Percentiles rank a stretch among this genome's conserved stretches.
These are phyloP conservation scores for Tortricodes alternella DNA, from an alignment of 2,888 invertebrate species.

Conservation along the genomic window DNA sequence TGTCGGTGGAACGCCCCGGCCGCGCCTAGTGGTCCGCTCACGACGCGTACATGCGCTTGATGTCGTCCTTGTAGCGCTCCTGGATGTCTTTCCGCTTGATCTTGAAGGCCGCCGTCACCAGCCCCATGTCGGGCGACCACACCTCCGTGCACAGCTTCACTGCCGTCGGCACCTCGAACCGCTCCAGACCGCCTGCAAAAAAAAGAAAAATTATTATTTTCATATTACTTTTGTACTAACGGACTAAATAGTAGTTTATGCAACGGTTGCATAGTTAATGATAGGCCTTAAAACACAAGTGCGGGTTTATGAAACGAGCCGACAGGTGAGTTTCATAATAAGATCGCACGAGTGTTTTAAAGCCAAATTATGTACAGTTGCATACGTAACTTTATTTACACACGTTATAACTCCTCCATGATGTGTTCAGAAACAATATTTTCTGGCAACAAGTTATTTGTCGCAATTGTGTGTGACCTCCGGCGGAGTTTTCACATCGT, in stretches of 20 bases:
- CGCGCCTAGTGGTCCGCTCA: conserved; percentile 73
- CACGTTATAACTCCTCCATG: too few relatives aligned
- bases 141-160: conserved; percentile 94
- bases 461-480: too few relatives aligned
- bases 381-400: too few relatives aligned
- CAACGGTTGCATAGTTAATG: too few relatives aligned
- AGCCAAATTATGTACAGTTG: too few relatives aligned
- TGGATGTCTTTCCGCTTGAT: conserved; percentile 98
- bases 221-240: not conserved
- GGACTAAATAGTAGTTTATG: not conserved
- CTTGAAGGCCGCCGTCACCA: conserved; percentile 99
- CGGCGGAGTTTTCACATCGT: too few relatives aligned
- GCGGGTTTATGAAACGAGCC: too few relatives aligned
- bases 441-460: too few relatives aligned
- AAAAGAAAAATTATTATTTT: not conserved
- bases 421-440: too few relatives aligned
- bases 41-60: conserved; percentile 96
- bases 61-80: conserved; percentile 95
- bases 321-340: too few relatives aligned
- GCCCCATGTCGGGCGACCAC: conserved; percentile 98
- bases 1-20: not conserved
- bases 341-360: too few relatives aligned
- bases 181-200: conserved; percentile 90
- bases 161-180: conserved; percentile 95
- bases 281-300: too few relatives aligned